Evolutionary conservation across 2,888 invertebrate species (phyloP).

Genomic region (Tetropium fuscum): DNA sequence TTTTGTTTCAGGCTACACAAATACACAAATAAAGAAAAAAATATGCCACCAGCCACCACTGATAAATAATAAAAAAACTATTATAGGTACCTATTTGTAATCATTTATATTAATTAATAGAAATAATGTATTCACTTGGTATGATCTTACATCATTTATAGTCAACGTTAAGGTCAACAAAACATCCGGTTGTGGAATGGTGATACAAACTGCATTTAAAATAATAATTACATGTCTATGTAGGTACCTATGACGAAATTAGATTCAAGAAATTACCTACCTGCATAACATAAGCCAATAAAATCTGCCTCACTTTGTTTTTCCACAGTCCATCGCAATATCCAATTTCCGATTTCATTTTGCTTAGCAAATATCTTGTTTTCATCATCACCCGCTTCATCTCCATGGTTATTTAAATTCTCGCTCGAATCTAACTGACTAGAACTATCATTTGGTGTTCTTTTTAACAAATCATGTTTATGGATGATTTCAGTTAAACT

Average conservation of each 20-base stretch:
- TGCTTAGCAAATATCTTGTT: constrained; percentile 66
- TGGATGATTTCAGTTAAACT: constrained; percentile 26
- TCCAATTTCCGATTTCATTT: constrained; percentile 61
- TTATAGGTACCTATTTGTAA: no score
- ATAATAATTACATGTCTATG: no score
- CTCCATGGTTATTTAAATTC: constrained; percentile 8
- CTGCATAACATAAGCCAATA: constrained; percentile 70
- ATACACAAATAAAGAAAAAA: no score
- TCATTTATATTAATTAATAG: no score
- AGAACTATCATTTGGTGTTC: constrained; percentile 43
- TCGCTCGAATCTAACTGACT: no score
- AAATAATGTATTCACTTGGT: constrained; percentile 20
- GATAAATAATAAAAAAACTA: no score
- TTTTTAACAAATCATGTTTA: constrained; percentile 44
- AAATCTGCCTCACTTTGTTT: constrained; percentile 67
- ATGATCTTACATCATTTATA: constrained; percentile 13
- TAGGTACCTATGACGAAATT: constrained; percentile 24
- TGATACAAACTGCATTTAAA: constrained; percentile 27
- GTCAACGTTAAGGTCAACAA: constrained; percentile 20
- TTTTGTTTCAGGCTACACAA: no score
- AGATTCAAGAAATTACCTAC: constrained; percentile 61
- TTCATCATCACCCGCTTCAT: constrained; percentile 11
- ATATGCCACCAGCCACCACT: no score
- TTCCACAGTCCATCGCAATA: constrained; percentile 67
- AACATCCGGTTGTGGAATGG: constrained; percentile 24